Conservation (phyloP, 2,888 invertebrate species). For the Ormyrus pomaceus region DNA sequence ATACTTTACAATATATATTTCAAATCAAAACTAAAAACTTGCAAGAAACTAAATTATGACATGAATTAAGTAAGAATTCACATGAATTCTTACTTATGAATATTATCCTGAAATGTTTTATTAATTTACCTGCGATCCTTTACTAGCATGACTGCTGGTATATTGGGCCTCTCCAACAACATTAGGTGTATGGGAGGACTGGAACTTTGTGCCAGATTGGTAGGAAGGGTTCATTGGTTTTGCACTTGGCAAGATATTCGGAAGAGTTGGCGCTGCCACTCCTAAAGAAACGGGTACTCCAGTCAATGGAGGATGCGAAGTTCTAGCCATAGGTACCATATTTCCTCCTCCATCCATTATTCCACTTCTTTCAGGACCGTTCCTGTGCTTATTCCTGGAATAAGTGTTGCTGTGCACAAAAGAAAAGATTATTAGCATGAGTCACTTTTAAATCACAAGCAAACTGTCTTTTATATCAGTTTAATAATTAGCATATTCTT, state of each 20-base stretch:
- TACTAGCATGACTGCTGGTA: slow-evolving; percentile 64
- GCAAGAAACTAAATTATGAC: too few species aligned
- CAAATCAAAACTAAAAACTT: too few species aligned
- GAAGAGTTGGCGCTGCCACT: slow-evolving; percentile 65
- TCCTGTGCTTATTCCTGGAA: slow-evolving; percentile 72
- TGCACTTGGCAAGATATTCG: slow-evolving; percentile 69
- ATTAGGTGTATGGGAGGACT: slow-evolving; percentile 69
- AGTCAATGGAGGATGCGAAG: slow-evolving; percentile 66
- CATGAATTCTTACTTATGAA: too few species aligned
- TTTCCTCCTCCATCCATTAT: slow-evolving; percentile 62
- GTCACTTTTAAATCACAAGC: neutral
- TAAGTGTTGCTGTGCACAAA: slow-evolving; percentile 48
- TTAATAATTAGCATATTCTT: neutral
- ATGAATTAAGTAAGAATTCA: too few species aligned
- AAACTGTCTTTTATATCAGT: neutral
- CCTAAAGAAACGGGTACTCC: slow-evolving; percentile 62
- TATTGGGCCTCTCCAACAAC: slow-evolving; percentile 63
- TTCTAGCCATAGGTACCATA: slow-evolving; percentile 70
- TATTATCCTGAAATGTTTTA: too few species aligned
- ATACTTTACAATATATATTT: too few species aligned
- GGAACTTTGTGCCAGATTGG: slow-evolving; percentile 73
- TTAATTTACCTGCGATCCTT: slow-evolving; percentile 60
- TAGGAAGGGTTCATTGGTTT: slow-evolving; percentile 71
- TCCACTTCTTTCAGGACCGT: slow-evolving; percentile 70
- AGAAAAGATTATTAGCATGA: slow-evolving; percentile 4